phyloP scores from a whole-genome alignment of 2,888 invertebrate genomes.

The Enoplolaimus lenunculus region DNA sequence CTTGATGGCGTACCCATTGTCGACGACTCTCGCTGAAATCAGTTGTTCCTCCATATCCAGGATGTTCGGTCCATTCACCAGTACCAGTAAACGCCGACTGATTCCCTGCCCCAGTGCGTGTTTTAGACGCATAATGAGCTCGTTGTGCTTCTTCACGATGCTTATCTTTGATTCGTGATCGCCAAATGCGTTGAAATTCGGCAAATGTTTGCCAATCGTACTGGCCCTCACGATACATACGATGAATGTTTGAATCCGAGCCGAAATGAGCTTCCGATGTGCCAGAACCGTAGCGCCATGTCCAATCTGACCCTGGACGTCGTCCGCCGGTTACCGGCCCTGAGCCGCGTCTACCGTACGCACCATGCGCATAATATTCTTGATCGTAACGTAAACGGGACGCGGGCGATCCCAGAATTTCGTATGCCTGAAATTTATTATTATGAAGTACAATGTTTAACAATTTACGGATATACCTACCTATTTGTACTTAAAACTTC shows the following conservation, averaged over 20 bases:
- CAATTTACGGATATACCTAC: no score
- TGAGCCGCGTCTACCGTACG: background rate
- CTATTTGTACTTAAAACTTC: no score
- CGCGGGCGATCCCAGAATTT: slow-evolving; percentile 7
- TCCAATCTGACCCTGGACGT: background rate
- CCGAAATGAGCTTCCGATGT: slow-evolving; percentile 16
- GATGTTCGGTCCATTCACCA: background rate
- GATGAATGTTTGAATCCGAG: background rate
- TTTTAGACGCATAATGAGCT: background rate
- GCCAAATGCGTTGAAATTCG: slow-evolving; percentile 17
- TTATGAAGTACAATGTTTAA: no score
- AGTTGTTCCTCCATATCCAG: background rate
- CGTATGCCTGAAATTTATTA: background rate
- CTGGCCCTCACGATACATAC: background rate
- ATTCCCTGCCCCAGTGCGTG: background rate
- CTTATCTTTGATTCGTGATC: background rate
- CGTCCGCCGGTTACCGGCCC: background rate
- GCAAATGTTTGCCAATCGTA: slow-evolving; percentile 10
- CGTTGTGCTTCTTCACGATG: background rate
- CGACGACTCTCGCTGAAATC: background rate
- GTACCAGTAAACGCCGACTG: background rate
- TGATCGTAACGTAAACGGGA: slow-evolving; percentile 9
- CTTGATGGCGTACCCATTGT: background rate
- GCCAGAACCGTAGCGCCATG: background rate
- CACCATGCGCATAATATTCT: background rate